Evolutionary conservation across 2,888 invertebrate genomes (phyloP).

Genomic region (Pseudeuparius sepicola): DNA sequence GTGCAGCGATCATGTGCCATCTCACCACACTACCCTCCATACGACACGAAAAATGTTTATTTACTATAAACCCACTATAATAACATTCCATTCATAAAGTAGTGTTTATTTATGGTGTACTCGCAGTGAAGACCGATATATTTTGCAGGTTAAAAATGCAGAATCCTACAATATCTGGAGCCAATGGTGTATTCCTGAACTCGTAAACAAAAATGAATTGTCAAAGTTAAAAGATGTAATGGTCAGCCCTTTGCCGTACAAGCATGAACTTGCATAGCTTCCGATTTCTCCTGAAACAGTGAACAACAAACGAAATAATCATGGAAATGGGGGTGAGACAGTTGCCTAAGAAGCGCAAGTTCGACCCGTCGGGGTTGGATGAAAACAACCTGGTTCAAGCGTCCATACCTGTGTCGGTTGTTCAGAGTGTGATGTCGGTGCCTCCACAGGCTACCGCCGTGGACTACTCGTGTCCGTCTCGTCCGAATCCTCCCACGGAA

Average conservation of each 20-base stretch:
- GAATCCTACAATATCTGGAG: too few species aligned
- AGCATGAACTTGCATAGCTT: too few species aligned
- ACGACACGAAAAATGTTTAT: conserved; percentile 34
- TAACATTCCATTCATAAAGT: conserved; percentile 36
- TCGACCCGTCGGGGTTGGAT: conserved; percentile 68
- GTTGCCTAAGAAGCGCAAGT: conserved; percentile 90
- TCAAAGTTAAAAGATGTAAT: conserved; percentile 1
- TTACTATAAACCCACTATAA: conserved; percentile 36
- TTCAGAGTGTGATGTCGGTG: conserved; percentile 34
- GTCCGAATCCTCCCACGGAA: conserved; percentile 29
- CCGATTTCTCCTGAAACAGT: too few species aligned
- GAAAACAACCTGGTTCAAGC: conserved; percentile 36
- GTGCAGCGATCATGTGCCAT: conserved; percentile 13
- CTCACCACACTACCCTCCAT: conserved; percentile 14
- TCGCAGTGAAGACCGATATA: too few species aligned
- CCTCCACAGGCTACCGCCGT: conserved; percentile 36
- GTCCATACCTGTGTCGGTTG: conserved; percentile 36
- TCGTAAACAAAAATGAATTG: background rate
- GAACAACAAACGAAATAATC: conserved; percentile 26
- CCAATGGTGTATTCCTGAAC: too few species aligned
- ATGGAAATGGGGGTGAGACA: conserved; percentile 54
- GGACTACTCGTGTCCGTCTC: conserved; percentile 34
- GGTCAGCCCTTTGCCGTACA: too few species aligned
- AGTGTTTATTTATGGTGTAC: conserved; percentile 24
- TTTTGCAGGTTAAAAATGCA: conserved; percentile 2